phyloP scores from a whole-genome alignment of 2,888 invertebrate genomes.

The Gryllus longicercus region DNA sequence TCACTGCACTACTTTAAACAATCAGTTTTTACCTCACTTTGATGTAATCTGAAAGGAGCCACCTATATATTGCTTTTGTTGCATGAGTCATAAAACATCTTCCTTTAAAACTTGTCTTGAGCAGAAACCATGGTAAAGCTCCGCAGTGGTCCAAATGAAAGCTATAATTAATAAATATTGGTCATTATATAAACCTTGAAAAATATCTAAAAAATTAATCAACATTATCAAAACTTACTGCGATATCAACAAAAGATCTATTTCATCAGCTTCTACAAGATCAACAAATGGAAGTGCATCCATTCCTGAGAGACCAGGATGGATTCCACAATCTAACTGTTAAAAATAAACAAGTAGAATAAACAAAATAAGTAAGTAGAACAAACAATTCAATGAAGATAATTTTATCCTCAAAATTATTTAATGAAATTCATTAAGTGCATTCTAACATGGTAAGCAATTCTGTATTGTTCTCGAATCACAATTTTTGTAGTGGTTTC shows the following conservation, averaged over 20 bases:
- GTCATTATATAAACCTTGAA: neutral
- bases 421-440: too few relatives aligned
- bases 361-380: too few relatives aligned
- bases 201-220: neutral
- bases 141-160: slow-evolving; percentile 99
- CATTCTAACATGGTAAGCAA: too few relatives aligned
- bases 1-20: too few relatives aligned
- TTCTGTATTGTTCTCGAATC: too few relatives aligned
- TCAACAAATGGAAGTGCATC: slow-evolving; percentile 98
- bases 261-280: slow-evolving; percentile 94
- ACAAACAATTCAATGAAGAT: too few relatives aligned
- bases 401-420: too few relatives aligned
- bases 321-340: slow-evolving; percentile 94
- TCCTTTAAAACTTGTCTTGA: slow-evolving; percentile 95
- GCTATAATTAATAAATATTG: slow-evolving; percentile 53
- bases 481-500: too few relatives aligned
- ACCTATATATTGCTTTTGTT: slow-evolving; percentile 97
- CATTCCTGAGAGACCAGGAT: slow-evolving; percentile 95
- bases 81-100: slow-evolving; percentile 99
- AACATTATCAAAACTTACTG: slow-evolving; percentile 62
- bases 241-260: slow-evolving; percentile 89
- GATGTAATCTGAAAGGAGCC: slow-evolving; percentile 97
- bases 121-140: slow-evolving; percentile 95
- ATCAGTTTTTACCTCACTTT: slow-evolving; percentile 72
- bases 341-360: slow-evolving; percentile 36